Evolutionary conservation across 2,888 invertebrate genomes (phyloP).

Genomic region (Slavum lentiscoides): DNA sequence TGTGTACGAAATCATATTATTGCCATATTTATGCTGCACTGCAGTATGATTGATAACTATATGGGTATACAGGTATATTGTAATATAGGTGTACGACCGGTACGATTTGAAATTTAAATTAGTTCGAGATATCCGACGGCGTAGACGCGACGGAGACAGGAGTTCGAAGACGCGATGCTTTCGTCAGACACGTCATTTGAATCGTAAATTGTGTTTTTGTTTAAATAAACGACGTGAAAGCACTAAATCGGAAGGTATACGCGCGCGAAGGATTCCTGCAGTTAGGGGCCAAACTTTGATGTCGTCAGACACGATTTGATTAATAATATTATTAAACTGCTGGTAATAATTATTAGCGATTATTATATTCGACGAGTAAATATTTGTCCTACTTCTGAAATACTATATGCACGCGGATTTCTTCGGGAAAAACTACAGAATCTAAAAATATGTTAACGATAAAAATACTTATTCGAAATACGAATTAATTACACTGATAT

Average conservation of each 20-base stretch:
- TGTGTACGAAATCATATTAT: neutral
- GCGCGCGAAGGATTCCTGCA: neutral
- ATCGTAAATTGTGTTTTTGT: constrained; percentile 46
- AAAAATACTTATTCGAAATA: no score
- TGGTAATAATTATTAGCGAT: no score
- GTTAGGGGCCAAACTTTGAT: constrained; percentile 13
- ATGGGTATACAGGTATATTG: neutral
- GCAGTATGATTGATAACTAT: constrained; percentile 37
- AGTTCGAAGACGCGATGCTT: constrained; percentile 24
- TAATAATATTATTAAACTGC: neutral
- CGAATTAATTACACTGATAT: no score
- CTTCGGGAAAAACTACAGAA: no score
- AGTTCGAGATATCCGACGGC: constrained; percentile 14
- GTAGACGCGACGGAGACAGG: neutral
- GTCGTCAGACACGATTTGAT: constrained; percentile 28
- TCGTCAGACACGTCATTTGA: constrained; percentile 41
- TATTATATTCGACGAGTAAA: constrained; percentile 5
- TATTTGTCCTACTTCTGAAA: neutral
- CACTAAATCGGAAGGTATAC: constrained; percentile 26
- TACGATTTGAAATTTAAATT: constrained; percentile 39
- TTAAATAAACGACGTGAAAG: constrained; percentile 28
- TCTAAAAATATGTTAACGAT: no score
- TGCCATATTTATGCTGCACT: constrained; percentile 2
- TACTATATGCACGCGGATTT: no score
- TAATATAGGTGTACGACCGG: neutral